Conservation (phyloP, 2,797 vertebrate genomes). For the Coregonus suidteri region DNA sequence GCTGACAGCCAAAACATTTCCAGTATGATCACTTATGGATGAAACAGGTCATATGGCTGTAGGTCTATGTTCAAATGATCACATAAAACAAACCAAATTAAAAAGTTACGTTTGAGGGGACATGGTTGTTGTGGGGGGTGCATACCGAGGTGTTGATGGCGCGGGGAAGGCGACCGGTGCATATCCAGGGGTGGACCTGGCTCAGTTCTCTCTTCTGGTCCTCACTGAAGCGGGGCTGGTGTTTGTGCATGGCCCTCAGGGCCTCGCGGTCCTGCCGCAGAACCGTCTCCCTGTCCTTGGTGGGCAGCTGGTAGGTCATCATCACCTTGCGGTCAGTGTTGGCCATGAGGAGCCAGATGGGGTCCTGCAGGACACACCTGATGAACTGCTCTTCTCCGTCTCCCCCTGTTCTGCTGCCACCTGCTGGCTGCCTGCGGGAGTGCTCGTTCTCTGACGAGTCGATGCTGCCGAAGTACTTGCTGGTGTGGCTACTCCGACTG, state of each 20-base stretch:
- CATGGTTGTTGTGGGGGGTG: not conserved
- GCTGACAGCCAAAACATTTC: not conserved
- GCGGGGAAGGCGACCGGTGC: conserved; percentile 83
- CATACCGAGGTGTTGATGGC: conserved; percentile 87
- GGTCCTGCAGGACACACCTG: conserved; percentile 91
- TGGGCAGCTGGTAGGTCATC: conserved; percentile 92
- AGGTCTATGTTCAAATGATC: no score
- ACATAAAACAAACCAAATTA: no score
- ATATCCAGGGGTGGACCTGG: conserved; percentile 88
- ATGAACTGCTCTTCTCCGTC: conserved; percentile 84
- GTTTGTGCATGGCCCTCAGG: conserved; percentile 85
- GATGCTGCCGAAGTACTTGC: conserved; percentile 91
- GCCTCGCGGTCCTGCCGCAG: conserved; percentile 83
- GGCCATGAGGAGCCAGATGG: conserved; percentile 94
- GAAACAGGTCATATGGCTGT: no score
- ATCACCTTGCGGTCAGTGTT: conserved; percentile 88
- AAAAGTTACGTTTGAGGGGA: no score
- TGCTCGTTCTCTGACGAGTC: conserved; percentile 89
- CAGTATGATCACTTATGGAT: no score
- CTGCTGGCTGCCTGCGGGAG: conserved; percentile 77
- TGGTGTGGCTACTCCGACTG: conserved; percentile 90
- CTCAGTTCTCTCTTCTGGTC: conserved; percentile 87
- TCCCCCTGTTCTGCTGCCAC: conserved; percentile 71
- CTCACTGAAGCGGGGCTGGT: conserved; percentile 87
- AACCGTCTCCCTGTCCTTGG: conserved; percentile 82